These are phyloP conservation scores for Orthonyx spaldingii DNA, from an alignment of 2,113 vertebrate genomes.

Conservation along the genomic window DNA sequence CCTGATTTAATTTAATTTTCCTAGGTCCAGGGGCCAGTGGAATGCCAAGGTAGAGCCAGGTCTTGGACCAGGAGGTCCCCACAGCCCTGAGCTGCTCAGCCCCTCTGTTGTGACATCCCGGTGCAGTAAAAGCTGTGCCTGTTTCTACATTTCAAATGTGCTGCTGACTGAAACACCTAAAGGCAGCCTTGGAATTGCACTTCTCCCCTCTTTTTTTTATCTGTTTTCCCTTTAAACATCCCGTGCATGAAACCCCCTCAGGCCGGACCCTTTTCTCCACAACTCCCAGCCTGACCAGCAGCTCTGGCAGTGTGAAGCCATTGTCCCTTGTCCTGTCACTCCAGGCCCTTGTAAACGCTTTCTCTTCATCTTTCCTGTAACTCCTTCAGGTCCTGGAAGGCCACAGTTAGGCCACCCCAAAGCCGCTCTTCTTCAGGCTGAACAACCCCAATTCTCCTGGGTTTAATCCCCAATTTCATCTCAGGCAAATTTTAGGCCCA, in stretches of 20 bases:
- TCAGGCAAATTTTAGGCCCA: not conserved
- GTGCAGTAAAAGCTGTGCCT: not conserved
- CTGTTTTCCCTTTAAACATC: not conserved
- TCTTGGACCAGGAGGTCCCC: not conserved
- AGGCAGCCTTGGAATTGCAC: not conserved
- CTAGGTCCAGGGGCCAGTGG: not conserved
- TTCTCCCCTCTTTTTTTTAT: not conserved
- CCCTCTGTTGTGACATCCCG: not conserved
- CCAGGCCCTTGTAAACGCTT: not conserved
- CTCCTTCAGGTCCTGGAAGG: not conserved
- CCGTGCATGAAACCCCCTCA: not conserved
- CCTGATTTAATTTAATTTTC: not conserved
- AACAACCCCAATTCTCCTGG: not conserved
- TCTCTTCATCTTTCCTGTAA: not conserved
- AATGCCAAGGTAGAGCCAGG: not conserved
- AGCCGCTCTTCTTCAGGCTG: not conserved
- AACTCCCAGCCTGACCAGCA: not conserved
- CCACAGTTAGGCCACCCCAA: not conserved
- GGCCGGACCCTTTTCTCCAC: not conserved
- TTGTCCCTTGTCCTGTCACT: not conserved
- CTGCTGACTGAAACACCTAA: not conserved
- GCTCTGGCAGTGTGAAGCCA: not conserved
- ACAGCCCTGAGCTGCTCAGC: not conserved
- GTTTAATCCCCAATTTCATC: not conserved
- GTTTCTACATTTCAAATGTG: not conserved